Conservation (phyloP, 2,888 invertebrate species). For the Lottia scabra region DNA sequence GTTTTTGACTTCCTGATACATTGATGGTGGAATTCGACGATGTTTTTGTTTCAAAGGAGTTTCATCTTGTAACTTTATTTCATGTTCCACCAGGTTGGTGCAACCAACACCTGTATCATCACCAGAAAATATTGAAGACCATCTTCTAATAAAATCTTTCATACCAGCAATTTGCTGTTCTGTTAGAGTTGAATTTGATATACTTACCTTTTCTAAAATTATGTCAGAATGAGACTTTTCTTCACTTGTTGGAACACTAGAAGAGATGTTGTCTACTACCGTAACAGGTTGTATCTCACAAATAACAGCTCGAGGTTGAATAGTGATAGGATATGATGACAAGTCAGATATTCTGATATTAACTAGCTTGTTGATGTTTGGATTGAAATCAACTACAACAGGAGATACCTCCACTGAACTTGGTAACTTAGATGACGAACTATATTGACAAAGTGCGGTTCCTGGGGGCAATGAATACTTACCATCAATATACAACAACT, state of each 20-base stretch:
- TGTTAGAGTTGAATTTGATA: too few species aligned
- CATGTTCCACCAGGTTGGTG: slow-evolving; percentile 17
- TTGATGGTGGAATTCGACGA: slow-evolving; percentile 29
- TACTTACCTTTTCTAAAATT: not conserved
- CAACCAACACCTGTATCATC: slow-evolving; percentile 22
- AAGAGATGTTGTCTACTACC: not conserved
- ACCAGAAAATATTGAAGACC: slow-evolving; percentile 17
- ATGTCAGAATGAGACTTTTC: not conserved
- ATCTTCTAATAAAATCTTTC: not conserved
- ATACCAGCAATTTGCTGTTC: too few species aligned
- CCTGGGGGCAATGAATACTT: too few species aligned
- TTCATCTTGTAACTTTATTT: slow-evolving; percentile 25
- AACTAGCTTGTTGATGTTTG: not conserved
- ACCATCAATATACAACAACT: too few species aligned
- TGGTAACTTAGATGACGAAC: not conserved
- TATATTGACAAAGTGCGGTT: not conserved
- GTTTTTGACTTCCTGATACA: slow-evolving; percentile 32
- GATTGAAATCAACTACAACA: not conserved
- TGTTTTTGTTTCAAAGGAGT: slow-evolving; percentile 33
- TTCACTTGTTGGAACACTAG: not conserved
- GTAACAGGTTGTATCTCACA: not conserved
- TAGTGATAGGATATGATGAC: not conserved
- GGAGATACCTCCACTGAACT: not conserved
- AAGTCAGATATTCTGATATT: not conserved
- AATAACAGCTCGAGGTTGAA: not conserved